Base-by-base conservation (phyloP, 2,797 vertebrate species). In the Cetoscarus ocellatus region DNA sequence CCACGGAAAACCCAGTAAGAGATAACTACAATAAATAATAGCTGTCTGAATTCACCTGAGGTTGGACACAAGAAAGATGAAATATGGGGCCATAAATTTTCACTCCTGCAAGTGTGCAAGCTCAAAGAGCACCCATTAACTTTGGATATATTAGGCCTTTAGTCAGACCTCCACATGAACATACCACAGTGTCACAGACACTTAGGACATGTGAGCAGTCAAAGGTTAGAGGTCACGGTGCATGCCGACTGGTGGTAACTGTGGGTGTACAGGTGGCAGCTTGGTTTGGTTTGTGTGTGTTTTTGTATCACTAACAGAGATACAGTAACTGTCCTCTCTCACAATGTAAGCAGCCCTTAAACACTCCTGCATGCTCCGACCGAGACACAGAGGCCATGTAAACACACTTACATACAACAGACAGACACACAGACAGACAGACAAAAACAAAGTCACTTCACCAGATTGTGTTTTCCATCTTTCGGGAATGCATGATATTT, bases 191-290 rank as follows among this genome's bases (percentile, higher is more conserved):
- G 86, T 87, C 84, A 88, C 81, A 77, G 85, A 83, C 84, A 85
- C 83, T 85, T 79, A 80, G 86, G 88, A 91, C 88, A 88, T 82
- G 85, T 88, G 85, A 85, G 82, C 67, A 58, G 90, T 90, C 90
- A 94, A 88, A 94, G 91, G 89, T 89, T 90, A 90, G 79, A 49
- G 86, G 90, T 94, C 90, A 61, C 15, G 12, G 76, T 70, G 83
- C 80, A 93, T 91, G 77, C 89, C 92, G 66, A 57, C 57, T 58
- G 7, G 59, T 10, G 73, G 88, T 90, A 90, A 89, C 15, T 79
- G 86, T 44, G 58, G 43, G 58, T 73, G 51, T 86, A 52, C 86
- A 83, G 78, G 86, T 88, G 84, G 84, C 73, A 58, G 83, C 75
- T 65, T 61, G 2, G 73, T 5, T 38, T 56, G 57, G 58, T 70